Evolutionary conservation across 2,113 vertebrate genomes (phyloP).

Genomic region (Ifrita kowaldi): DNA sequence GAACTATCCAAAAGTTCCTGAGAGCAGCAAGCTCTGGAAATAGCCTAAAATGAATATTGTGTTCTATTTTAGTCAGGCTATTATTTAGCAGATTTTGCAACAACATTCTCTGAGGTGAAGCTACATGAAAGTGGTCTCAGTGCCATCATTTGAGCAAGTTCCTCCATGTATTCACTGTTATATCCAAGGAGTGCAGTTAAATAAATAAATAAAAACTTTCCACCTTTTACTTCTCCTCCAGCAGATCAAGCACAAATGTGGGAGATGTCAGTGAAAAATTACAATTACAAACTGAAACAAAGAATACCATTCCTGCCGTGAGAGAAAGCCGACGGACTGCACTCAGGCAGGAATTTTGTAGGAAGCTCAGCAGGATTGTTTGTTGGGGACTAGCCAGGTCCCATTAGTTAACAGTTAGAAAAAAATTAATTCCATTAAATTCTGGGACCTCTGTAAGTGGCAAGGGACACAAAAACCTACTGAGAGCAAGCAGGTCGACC

Average conservation of each 20-base stretch:
- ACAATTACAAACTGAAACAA: background rate
- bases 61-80: background rate
- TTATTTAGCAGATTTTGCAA: background rate
- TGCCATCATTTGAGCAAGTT: background rate
- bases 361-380: background rate
- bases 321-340: background rate
- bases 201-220: background rate
- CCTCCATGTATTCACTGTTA: background rate
- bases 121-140: background rate
- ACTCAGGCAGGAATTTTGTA: background rate
- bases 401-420: background rate
- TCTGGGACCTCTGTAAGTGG: background rate
- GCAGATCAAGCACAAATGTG: background rate
- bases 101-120: background rate
- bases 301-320: fast-evolving
- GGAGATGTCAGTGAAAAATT: background rate
- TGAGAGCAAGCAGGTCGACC: background rate
- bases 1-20: background rate
- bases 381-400: background rate
- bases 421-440: background rate
- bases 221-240: background rate
- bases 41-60: background rate
- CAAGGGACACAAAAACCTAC: background rate
- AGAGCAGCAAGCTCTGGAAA: background rate
- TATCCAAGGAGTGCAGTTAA: background rate